Base-by-base conservation (phyloP, 2,888 invertebrate species). In the Pherbina coryleti region DNA sequence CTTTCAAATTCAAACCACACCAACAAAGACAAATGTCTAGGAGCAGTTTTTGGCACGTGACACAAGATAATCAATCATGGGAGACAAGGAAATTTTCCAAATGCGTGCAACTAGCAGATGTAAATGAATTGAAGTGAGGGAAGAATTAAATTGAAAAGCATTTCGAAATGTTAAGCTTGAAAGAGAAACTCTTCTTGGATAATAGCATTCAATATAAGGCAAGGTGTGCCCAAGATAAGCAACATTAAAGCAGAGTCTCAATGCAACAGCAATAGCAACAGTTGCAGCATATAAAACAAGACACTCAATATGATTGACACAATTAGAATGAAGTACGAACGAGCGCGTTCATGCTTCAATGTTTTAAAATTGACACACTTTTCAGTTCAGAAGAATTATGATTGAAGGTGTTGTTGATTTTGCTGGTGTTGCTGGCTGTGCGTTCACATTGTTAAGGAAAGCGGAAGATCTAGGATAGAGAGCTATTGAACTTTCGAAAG, bases 31-130 rank as follows among this genome's bases (percentile, higher is more conserved):
- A 19, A 60, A 37, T 69, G 69, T 17, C 69, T 19, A 49, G 28
- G 69, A 25, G 51, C 51, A 69, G 51, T 60, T 72, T 60, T 37
- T 72, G 60, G 72, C 72, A 72, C 72, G 72, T 72, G 72, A 72
- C 72, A 60, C 37, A n/a, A n/a, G 72, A 72, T 72, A 37, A 72
- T 72, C 72, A 72, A 72, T 72, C 72, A 37, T 22, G 22, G 17
- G n/a, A 37, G 22, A 8, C 55, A 55, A 55, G 22, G 8, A 66
- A 31, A n/a, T 66, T 37, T 66, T 34, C 31, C 31, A 2, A 66
- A 34, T 66, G 34, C 66, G 31, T 34, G 66, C 66, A 66, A 66
- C 37, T 1, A 14, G 25, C 28, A 25, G 37, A 66, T 66, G 66
- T 25, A 34, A 28, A n/a, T 66, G 5, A 19, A 19, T 55, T 22